Percentiles rank a stretch among this genome's conserved stretches.
phyloP scores from a whole-genome alignment of 2,888 invertebrate species.

The Corythucha ciliata region DNA sequence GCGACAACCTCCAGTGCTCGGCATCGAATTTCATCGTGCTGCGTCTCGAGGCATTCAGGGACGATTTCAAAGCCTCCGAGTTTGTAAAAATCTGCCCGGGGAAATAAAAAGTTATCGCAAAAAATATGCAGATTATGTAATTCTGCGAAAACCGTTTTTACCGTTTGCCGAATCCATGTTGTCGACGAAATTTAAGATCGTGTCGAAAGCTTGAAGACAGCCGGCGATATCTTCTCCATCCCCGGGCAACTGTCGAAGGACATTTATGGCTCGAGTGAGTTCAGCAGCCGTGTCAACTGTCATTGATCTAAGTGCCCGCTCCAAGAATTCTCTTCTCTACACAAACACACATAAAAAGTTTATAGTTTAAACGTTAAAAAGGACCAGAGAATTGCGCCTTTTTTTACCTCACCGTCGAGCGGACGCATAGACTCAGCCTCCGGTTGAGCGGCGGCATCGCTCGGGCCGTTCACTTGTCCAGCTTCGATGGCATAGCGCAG shows the following conservation, averaged over 20 bases:
- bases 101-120: conserved; percentile 25
- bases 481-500: conserved; percentile 62
- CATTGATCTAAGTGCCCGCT: conserved; percentile 53
- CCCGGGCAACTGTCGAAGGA: conserved; percentile 42
- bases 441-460: conserved; percentile 46
- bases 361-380: background rate
- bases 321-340: conserved; percentile 60
- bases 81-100: conserved; percentile 63
- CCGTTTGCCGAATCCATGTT: conserved; percentile 72
- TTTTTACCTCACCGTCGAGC: conserved; percentile 44
- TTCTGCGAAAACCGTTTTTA: conserved; percentile 39
- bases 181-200: conserved; percentile 58
- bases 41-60: conserved; percentile 54
- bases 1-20: conserved; percentile 61
- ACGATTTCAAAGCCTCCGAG: conserved; percentile 72
- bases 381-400: too few species aligned
- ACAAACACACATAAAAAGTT: conserved; percentile 36
- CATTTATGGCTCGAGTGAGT: conserved; percentile 52
- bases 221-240: conserved; percentile 48
- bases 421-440: conserved; percentile 46
- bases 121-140: too few species aligned
- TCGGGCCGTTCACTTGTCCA: conserved; percentile 43
- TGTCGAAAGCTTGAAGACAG: too few species aligned
- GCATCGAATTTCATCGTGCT: conserved; percentile 52
- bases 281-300: conserved; percentile 60